A percentile compares a stretch with the other conserved stretches of the same genome.
phyloP scores from a whole-genome alignment of 1,140 invertebrate genomes.

The Linepithema humile region DNA sequence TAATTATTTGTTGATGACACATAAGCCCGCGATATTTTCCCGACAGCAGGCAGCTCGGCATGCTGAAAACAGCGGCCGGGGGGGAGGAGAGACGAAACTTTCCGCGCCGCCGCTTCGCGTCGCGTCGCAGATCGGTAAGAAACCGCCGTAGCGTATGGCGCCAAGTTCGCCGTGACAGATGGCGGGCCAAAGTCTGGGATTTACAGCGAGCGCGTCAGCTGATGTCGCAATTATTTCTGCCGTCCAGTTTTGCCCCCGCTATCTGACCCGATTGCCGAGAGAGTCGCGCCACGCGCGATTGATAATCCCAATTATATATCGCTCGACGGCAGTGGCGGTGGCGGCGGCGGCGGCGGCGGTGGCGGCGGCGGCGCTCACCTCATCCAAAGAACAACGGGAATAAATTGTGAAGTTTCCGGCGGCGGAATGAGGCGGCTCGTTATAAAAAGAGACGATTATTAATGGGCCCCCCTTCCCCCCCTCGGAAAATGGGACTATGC shows the following conservation, averaged over 20 bases:
- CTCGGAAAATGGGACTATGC: constrained; percentile 51
- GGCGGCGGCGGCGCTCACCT: neutral
- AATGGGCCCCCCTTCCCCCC: neutral
- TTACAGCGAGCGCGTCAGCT: constrained; percentile 71
- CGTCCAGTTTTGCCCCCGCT: constrained; percentile 60
- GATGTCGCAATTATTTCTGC: constrained; percentile 72
- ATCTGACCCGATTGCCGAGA: constrained; percentile 48
- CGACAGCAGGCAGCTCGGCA: neutral
- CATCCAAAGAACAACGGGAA: constrained; percentile 13
- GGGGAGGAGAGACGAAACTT: constrained; percentile 52
- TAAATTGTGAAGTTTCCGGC: constrained; percentile 50
- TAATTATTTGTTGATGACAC: constrained; percentile 69
- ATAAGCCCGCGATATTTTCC: constrained; percentile 55
- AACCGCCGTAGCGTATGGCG: constrained; percentile 71
- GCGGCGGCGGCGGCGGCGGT: no score
- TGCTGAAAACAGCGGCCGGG: constrained; percentile 38
- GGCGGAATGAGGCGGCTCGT: neutral
- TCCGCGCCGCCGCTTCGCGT: constrained; percentile 17
- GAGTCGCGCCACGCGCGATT: constrained; percentile 44
- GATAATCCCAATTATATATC: constrained; percentile 59
- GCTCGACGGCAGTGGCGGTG: neutral
- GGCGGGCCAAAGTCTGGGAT: constrained; percentile 70
- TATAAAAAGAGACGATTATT: constrained; percentile 19
- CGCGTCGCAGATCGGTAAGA: constrained; percentile 62
- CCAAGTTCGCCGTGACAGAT: constrained; percentile 73